Evolutionary conservation across 2,797 vertebrate species (phyloP).

Genomic region (Okamejei kenojei): DNA sequence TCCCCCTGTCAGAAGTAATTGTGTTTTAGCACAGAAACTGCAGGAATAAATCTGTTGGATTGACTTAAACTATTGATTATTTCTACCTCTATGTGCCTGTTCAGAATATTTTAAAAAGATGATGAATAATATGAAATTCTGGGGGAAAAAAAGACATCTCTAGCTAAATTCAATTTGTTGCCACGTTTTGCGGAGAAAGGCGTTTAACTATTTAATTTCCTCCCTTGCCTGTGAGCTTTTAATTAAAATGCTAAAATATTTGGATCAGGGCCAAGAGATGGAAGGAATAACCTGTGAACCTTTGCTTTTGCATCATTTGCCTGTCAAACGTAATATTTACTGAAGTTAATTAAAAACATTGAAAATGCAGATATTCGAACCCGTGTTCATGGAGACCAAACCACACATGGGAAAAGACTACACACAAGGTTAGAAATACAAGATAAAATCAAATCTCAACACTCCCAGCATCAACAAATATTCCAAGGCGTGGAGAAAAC

Average conservation of each 20-base stretch:
- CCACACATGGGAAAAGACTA: not conserved
- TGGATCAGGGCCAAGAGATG: not conserved
- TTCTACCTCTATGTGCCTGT: not conserved
- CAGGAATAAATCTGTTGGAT: constrained; percentile 40
- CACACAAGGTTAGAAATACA: not conserved
- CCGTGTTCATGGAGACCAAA: not conserved
- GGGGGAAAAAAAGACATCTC: not conserved
- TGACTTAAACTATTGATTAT: constrained; percentile 38
- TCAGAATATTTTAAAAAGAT: constrained; percentile 33
- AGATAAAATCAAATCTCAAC: not conserved
- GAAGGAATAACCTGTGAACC: not conserved
- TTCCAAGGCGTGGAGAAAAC: not conserved
- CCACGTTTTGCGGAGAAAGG: not conserved
- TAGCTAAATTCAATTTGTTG: not conserved
- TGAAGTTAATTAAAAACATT: not conserved
- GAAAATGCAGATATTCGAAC: not conserved
- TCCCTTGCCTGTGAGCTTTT: not conserved
- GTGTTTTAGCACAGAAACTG: constrained; percentile 27
- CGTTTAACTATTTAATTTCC: not conserved
- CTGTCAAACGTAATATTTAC: not conserved
- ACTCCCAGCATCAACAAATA: not conserved
- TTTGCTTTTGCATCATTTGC: not conserved
- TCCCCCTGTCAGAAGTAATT: constrained; percentile 35
- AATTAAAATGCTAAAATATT: not conserved
- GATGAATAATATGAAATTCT: constrained; percentile 18